Conservation (phyloP, 2,113 vertebrate species). For the Genyomyrus donnyi region DNA sequence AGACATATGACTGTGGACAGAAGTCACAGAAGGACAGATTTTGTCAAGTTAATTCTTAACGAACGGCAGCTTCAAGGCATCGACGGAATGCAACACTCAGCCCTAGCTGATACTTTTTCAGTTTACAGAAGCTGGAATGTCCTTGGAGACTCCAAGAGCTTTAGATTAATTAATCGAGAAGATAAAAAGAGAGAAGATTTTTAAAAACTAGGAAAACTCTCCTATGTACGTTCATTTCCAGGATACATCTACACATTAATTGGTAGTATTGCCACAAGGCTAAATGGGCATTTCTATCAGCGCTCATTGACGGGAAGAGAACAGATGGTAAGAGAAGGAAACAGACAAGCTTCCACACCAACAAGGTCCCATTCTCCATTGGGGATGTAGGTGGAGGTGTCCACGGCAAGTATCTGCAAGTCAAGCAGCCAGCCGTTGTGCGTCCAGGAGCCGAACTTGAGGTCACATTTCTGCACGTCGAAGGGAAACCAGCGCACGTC, state of each 20-base stretch:
- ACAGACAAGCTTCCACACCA: conserved; percentile 52
- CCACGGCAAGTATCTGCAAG: conserved; percentile 76
- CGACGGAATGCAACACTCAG: background rate
- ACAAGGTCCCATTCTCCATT: conserved; percentile 84
- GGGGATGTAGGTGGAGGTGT: conserved; percentile 75
- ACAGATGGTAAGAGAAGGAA: background rate
- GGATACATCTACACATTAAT: background rate
- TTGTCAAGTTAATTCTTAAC: background rate
- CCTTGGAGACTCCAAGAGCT: background rate
- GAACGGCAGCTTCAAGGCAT: background rate
- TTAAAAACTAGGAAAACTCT: background rate
- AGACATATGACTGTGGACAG: background rate
- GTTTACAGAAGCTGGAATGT: background rate
- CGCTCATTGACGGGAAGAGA: background rate
- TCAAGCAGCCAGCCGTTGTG: conserved; percentile 80
- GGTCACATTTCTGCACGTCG: conserved; percentile 75
- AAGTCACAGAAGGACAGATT: background rate
- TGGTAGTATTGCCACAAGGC: background rate
- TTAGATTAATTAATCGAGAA: background rate
- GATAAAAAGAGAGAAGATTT: background rate
- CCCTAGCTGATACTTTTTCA: background rate
- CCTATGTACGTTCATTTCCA: background rate
- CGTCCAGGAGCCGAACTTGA: conserved; percentile 84
- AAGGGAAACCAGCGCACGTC: conserved; percentile 81
- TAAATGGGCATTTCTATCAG: background rate